Evolutionary conservation across 1,140 invertebrate species (phyloP).

Genomic region (Rhagoletis zephyria): DNA sequence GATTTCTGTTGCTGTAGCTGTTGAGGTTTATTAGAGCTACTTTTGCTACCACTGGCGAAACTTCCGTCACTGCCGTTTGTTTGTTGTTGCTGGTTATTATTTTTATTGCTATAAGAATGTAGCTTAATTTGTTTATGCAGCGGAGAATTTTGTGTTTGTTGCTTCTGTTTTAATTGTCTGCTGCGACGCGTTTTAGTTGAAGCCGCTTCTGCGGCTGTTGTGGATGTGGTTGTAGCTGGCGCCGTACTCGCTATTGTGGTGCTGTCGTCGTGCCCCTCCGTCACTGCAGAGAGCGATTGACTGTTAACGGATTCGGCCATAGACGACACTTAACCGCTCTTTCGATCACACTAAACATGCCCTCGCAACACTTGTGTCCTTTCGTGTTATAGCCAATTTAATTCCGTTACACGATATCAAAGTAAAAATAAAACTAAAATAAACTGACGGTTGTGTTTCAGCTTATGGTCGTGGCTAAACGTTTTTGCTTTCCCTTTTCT

Average conservation of each 20-base stretch:
- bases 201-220: conserved; percentile 55
- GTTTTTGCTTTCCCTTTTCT: not conserved
- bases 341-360: conserved; percentile 73
- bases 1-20: conserved; percentile 55
- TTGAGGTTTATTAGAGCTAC: conserved; percentile 19
- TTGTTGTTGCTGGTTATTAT: conserved; percentile 28
- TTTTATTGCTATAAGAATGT: conserved; percentile 5
- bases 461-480: not conserved
- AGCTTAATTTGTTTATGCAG: conserved; percentile 29
- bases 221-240: conserved; percentile 56
- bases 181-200: conserved; percentile 57
- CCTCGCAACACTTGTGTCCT: conserved; percentile 59
- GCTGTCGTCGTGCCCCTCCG: conserved; percentile 73
- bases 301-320: conserved; percentile 74
- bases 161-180: conserved; percentile 49
- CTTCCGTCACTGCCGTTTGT: conserved; percentile 41
- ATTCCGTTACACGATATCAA: conserved; percentile 43
- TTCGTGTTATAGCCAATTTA: conserved; percentile 52
- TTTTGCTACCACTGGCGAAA: not conserved
- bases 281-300: conserved; percentile 74
- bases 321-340: conserved; percentile 74
- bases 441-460: not conserved
- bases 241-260: conserved; percentile 62
- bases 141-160: not conserved
- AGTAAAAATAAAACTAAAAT: conserved; percentile 19